phyloP scores from a whole-genome alignment of 2,888 invertebrate genomes.

The Drosophila anomalipes region DNA sequence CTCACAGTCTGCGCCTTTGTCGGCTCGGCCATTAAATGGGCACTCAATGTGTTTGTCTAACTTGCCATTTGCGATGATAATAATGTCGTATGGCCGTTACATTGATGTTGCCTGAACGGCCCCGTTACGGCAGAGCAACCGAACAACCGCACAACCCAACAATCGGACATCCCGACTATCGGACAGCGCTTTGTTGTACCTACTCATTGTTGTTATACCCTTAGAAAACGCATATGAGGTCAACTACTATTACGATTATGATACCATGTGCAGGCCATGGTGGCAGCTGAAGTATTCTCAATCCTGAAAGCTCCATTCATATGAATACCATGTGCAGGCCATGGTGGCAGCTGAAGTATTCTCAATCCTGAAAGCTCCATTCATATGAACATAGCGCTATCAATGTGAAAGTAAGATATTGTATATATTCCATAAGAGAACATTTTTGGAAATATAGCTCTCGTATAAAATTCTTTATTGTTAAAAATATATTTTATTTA shows the following conservation, averaged over 20 bases:
- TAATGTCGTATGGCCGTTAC: conserved; percentile 80
- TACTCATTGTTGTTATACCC: conserved; percentile 35
- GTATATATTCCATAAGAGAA: background rate
- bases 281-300: background rate
- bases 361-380: background rate
- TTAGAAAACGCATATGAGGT: conserved; percentile 7
- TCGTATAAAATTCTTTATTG: background rate
- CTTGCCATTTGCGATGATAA: conserved; percentile 80
- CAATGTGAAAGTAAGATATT: background rate
- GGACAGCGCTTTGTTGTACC: conserved; percentile 42
- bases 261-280: background rate
- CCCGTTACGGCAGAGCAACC: conserved; percentile 47
- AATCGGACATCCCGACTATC: conserved; percentile 15
- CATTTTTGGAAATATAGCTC: background rate
- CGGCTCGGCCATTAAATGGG: conserved; percentile 73
- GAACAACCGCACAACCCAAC: conserved; percentile 29
- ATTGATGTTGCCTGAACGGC: conserved; percentile 67
- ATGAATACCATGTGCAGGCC: too few relatives aligned
- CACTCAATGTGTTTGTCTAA: conserved; percentile 79
- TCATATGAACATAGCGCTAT: background rate
- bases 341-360: background rate
- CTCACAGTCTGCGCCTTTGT: conserved; percentile 47
- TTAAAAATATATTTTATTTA: background rate
- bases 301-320: background rate
- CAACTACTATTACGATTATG: background rate